Evolutionary conservation across 1,140 invertebrate species (phyloP), one percentile per base, ranked within the genome.

Genomic region (Phymorhynchus buccinoides): DNA sequence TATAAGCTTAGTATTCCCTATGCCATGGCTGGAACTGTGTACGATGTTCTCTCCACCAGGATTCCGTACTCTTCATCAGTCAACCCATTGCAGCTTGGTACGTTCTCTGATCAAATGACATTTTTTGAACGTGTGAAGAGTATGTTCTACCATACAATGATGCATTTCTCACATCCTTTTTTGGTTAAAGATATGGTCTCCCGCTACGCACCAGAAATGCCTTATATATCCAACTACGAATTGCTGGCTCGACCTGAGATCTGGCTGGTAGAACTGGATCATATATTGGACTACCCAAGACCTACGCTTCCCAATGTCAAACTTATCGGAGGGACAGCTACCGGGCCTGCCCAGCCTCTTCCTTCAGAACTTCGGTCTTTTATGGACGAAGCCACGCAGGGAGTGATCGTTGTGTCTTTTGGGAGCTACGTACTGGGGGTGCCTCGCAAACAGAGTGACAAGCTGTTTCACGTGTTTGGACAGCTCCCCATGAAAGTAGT

Each of bases 361-460:
- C 27, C 78, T 0, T 75, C 35, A 3, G 22, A 85, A 6, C 78
- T 89, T 37, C 41, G 86, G 16, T n/a, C 62, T 18, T 88, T 88
- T 66, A 73, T 84, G 22, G 78, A 86, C 27, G 30, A 68, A 7
- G 75, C 82, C 14, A 71, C 48, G 32, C 44, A 86, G 35, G 88
- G 88, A 3, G 81, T 87, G 41, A 71, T 89, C 32, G n/a, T 89
- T 35, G 86, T 87, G 27, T 80, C 87, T 16, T 88, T 88, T 80
- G 88, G 88, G 41, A 86, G 80, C 75, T 35, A 82, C 32, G 52
- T 88, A 0, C 79, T 83, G 4, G 35, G 39, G 3, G 35, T 82
- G 12, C 83, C 86, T 14, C 30, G 78, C n/a, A 6, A 84, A 37
- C 16, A 85, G 14, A 66, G 30, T 14, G 66, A 75, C n/a, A 86